A percentile compares a stretch with the other conserved stretches of the same genome.
Conservation (phyloP, 2,797 vertebrate species). For the Petrocephalus schoutedeni region DNA sequence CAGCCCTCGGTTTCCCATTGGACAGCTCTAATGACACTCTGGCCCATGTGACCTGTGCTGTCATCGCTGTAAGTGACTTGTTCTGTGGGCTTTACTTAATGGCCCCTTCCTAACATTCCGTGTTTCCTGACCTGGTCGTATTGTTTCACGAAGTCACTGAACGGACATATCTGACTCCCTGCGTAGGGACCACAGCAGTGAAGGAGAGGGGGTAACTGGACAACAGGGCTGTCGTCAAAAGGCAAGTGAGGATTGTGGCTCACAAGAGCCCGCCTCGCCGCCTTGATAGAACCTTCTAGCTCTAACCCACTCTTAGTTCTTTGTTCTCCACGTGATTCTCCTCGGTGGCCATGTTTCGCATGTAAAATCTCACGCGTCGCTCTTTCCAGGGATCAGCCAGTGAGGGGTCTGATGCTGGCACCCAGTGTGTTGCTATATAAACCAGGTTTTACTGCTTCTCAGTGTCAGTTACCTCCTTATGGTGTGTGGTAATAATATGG, state of each 20-base stretch:
- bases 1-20: neutral
- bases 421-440: conserved; percentile 36
- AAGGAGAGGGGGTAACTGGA: too few relatives aligned
- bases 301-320: conserved; percentile 56
- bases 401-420: conserved; percentile 39
- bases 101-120: neutral
- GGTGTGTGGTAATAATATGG: conserved; percentile 25
- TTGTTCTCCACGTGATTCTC: conserved; percentile 57
- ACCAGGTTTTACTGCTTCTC: neutral
- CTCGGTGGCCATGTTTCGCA: conserved; percentile 26
- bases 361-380: conserved; percentile 45
- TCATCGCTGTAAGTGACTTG: neutral
- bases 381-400: conserved; percentile 36
- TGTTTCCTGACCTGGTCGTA: neutral
- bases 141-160: neutral
- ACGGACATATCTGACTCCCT: neutral
- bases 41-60: neutral
- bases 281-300: conserved; percentile 35
- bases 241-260: conserved; percentile 1
- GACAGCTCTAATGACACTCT: neutral
- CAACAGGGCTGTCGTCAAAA: neutral
- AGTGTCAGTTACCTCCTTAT: conserved; percentile 35
- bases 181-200: neutral
- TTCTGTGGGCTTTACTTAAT: neutral
- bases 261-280: neutral